Base-by-base conservation (phyloP, 2,797 vertebrate genomes). In the Rhodeus uyekii region DNA sequence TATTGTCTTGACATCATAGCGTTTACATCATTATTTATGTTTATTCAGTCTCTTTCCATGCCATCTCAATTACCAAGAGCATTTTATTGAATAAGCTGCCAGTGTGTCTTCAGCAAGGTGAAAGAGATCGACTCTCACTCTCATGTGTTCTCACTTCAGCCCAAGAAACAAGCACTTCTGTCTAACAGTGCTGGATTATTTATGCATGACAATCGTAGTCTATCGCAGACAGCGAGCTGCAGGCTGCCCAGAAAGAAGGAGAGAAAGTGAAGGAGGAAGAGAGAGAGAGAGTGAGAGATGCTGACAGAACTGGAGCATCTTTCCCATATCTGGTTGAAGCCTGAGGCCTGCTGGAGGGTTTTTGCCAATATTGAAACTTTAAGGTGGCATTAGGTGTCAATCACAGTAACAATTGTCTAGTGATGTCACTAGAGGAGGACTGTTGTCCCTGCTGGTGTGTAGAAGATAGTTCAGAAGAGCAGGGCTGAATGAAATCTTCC, bases 341-440 rank as follows among this genome's bases (percentile, higher is more conserved):
- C 58, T 60, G 68, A 50, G 61, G 80, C 42, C 53, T 61, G 32
- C 50, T 74, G 60, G 34, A 67, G 38, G 76, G 14, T 39, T 68
- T 53, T 72, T 53, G 34, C 58, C 63, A 53, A 29, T 68, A 46
- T 38, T 48, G 39, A 76, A 60, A 29, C 16, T 38, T 42, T 81
- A 67, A 78, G 72, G 53, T 44, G 75, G 44, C 79, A 73, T 82
- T 16, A 22, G 61, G 44, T 72, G 79, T 34, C 55, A 44, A 19
- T 60, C 19, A 63, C 80, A 85, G 60, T 68, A 74, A 36, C 69
- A 75, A 24, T 27, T 78, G 69, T 22, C 53, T 39, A n/a, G 36
- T 42, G 22, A 7, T 24, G 64, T 67, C 64, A 42, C 5, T 16
- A 16, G 36, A 42, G 12, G 14, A 44, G 22, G 38, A 29, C 55